phyloP scores from a whole-genome alignment of 2,888 invertebrate genomes.

The Gortyna flavago region DNA sequence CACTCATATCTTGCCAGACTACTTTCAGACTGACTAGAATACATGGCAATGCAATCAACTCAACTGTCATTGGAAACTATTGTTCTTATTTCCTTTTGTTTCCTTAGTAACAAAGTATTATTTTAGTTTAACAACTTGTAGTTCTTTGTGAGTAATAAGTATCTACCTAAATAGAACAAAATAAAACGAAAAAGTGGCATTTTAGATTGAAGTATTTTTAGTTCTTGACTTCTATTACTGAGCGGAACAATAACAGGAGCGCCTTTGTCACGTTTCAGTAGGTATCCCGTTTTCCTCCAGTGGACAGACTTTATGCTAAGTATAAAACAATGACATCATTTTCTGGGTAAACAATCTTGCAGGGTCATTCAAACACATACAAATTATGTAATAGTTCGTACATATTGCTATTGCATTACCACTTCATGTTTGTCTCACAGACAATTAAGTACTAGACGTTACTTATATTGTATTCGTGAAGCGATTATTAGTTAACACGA shows the following conservation, averaged over 20 bases:
- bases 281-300: slow-evolving; percentile 14
- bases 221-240: neutral
- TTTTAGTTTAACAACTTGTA: neutral
- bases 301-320: slow-evolving; percentile 11
- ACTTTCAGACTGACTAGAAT: slow-evolving; percentile 12
- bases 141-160: no score
- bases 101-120: neutral
- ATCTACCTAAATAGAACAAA: neutral
- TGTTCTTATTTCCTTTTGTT: neutral
- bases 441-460: slow-evolving; percentile 31
- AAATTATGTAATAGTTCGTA: slow-evolving; percentile 20
- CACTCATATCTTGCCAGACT: slow-evolving; percentile 11
- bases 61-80: neutral
- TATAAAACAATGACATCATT: slow-evolving; percentile 65
- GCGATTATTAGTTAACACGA: slow-evolving; percentile 26
- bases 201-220: neutral
- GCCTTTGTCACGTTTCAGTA: slow-evolving; percentile 10
- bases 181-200: neutral
- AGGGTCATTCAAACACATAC: slow-evolving; percentile 32
- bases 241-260: slow-evolving; percentile 2
- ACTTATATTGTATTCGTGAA: slow-evolving; percentile 33
- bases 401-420: slow-evolving; percentile 14
- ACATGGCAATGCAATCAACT: neutral
- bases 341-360: slow-evolving; percentile 58
- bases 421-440: slow-evolving; percentile 27